phyloP scores from a whole-genome alignment of 2,113 vertebrate genomes.

The Caracal caracal region DNA sequence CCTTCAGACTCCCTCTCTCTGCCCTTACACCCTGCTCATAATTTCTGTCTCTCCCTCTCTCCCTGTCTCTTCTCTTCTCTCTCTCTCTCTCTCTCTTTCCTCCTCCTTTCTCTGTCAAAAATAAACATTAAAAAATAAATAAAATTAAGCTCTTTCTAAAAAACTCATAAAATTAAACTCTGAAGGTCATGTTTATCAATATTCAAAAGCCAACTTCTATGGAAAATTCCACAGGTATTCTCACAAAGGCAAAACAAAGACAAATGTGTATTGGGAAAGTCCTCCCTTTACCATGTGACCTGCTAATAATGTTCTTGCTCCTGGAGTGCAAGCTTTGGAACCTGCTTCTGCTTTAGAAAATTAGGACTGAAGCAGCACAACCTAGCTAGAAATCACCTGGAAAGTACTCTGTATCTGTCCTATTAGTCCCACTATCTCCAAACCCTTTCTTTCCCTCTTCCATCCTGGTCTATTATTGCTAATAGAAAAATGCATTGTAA shows the following conservation, averaged over 20 bases:
- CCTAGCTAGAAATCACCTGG: neutral
- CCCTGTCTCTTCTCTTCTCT: no score
- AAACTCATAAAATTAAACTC: neutral
- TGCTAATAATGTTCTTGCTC: neutral
- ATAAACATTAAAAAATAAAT: no score
- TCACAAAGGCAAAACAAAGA: neutral
- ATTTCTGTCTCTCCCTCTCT: no score
- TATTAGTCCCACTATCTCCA: neutral
- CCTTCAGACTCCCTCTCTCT: no score
- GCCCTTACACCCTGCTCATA: no score
- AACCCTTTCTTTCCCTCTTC: neutral
- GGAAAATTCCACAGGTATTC: neutral
- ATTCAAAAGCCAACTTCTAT: neutral
- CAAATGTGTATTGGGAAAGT: neutral
- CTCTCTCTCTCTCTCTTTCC: no score
- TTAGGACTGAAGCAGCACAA: neutral
- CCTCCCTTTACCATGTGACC: neutral
- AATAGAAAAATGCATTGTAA: neutral
- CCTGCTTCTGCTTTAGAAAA: neutral
- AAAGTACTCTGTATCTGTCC: neutral
- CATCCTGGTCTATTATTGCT: neutral
- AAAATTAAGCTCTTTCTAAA: no score
- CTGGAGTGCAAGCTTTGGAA: neutral
- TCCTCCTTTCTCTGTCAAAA: no score
- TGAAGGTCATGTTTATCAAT: neutral